phyloP scores from a whole-genome alignment of 2,797 vertebrate genomes.

The Helostoma temminkii region DNA sequence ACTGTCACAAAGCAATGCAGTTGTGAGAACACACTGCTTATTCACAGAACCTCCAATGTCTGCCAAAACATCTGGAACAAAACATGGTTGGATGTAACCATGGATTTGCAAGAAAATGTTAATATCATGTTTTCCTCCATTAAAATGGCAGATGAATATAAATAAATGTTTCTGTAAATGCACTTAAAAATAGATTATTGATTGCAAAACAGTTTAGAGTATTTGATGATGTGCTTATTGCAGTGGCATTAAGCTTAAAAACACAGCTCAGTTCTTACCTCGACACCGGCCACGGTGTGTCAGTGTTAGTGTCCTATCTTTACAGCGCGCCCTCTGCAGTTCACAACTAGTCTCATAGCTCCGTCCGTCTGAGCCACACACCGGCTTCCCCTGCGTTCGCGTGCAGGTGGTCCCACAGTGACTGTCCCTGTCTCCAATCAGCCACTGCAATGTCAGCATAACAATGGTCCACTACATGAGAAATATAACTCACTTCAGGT shows the following conservation, averaged over 20 bases:
- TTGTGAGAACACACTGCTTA: too few relatives aligned
- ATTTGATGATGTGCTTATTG: neutral
- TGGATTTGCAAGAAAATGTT: too few relatives aligned
- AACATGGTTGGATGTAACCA: too few relatives aligned
- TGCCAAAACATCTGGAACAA: too few relatives aligned
- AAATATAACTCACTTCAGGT: neutral
- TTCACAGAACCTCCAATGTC: too few relatives aligned
- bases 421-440: conserved; percentile 93
- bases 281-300: conserved; percentile 93
- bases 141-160: too few relatives aligned
- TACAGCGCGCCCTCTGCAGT: conserved; percentile 96
- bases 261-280: conserved; percentile 81
- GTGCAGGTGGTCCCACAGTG: conserved; percentile 92
- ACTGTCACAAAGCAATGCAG: neutral
- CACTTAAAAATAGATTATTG: too few relatives aligned
- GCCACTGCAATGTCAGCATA: conserved; percentile 86
- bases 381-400: conserved; percentile 88
- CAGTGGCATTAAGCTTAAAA: neutral
- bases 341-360: conserved; percentile 95
- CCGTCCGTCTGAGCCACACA: conserved; percentile 94
- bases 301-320: conserved; percentile 87
- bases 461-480: neutral
- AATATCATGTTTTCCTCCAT: too few relatives aligned
- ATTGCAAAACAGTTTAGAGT: too few relatives aligned
- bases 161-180: too few relatives aligned